Conservation (phyloP, 2,797 vertebrate genomes). For the Psittacula echo region DNA sequence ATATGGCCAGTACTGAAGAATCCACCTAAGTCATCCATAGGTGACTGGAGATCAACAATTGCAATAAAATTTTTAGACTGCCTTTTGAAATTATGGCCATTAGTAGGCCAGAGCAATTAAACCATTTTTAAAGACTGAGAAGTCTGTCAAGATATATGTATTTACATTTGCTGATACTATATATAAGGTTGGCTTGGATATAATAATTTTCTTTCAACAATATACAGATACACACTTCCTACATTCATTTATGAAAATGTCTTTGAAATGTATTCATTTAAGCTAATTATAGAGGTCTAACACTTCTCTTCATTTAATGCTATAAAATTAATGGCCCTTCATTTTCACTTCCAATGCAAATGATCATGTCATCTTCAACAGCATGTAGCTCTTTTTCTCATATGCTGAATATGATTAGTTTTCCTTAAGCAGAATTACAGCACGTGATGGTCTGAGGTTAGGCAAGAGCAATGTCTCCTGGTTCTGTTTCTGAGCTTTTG, state of each 20-base stretch:
- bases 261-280: conserved; percentile 71
- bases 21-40: neutral
- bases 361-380: conserved; percentile 65
- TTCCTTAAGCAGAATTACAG: conserved; percentile 62
- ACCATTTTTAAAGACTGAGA: neutral
- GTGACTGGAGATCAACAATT: neutral
- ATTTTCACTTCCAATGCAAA: conserved; percentile 75
- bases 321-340: conserved; percentile 79
- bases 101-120: neutral
- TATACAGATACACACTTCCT: neutral
- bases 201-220: neutral
- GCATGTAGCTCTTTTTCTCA: conserved; percentile 48
- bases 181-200: neutral
- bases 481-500: conserved; percentile 44
- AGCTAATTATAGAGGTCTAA: conserved; percentile 75
- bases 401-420: conserved; percentile 67
- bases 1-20: neutral
- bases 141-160: neutral
- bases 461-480: conserved; percentile 13
- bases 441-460: conserved; percentile 43
- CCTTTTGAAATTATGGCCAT: neutral
- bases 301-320: conserved; percentile 73
- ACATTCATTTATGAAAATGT: conserved; percentile 47
- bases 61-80: neutral
- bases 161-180: neutral